Base-by-base conservation (phyloP, 2,888 invertebrate species). In the Diploptera punctata region DNA sequence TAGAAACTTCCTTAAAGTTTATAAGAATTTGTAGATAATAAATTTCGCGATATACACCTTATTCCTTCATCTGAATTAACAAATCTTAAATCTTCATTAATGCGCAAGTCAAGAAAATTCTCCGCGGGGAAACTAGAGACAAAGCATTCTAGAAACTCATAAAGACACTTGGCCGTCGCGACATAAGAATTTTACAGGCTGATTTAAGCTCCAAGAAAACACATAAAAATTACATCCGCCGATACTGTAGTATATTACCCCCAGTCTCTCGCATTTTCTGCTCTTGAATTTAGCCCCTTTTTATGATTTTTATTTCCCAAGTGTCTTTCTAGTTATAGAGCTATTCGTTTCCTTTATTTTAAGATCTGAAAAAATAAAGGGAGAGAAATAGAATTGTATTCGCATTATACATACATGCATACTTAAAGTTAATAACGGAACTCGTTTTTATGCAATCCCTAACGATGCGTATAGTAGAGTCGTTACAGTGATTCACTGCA, bases 141-240 rank as follows among this genome's bases (percentile, higher is more conserved):
- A 31, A 24, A 57, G 29, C 29, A 29, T 26, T 24, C 57, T n/a
- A n/a, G 54, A 54, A 44, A n/a, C 26, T 26, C 47, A 65, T 65
- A 47, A 65, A 65, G n/a, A 65, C 44, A 31, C n/a, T 29, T 29
- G 57, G 29, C 1, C 13, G 16, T 29, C 47, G 18, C n/a, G 26
- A 44, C 47, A 38, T 13, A 26, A 9, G 26, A 24, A 65, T 65
- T 65, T 65, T 44, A 65, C 47, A 26, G 65, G 26, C 44, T 65
- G 44, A 47, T 47, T 44, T 65, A n/a, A 65, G 29, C 65, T 65
- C 65, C 43, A 47, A 29, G 65, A 65, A 47, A 65, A 65, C 44
- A 65, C 65, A 65, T 65, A 65, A 65, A 65, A 57, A 57, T 65
- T 65, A n/a, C 26, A 26, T 29, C 47, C 47, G 24, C 26, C 65